Evolutionary conservation across 2,797 vertebrate species (phyloP).

Genomic region (Babyrousa celebensis): DNA sequence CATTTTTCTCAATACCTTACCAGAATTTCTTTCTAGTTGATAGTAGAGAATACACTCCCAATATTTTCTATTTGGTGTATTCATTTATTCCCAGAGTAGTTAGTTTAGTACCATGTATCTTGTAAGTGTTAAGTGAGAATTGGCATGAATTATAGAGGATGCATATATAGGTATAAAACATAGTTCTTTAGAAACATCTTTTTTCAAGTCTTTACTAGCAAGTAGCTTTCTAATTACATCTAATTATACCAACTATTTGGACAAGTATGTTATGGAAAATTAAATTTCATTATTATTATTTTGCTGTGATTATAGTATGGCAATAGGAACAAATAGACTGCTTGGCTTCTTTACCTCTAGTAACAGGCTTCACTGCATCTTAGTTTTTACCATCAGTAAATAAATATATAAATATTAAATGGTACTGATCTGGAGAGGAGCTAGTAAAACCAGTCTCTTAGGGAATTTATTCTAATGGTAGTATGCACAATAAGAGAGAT

Average conservation of each 20-base stretch:
- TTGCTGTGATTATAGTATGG: slow-evolving; percentile 23
- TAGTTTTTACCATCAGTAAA: slow-evolving; percentile 6
- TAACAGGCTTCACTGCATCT: background rate
- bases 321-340: background rate
- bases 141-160: slow-evolving; percentile 15
- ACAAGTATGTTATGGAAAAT: background rate
- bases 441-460: background rate
- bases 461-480: background rate
- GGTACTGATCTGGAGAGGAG: background rate
- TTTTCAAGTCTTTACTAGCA: background rate
- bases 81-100: background rate
- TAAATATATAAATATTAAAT: background rate
- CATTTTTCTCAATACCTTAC: background rate
- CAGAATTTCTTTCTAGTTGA: background rate
- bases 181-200: background rate
- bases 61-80: background rate
- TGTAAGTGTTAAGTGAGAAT: background rate
- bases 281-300: slow-evolving; percentile 63
- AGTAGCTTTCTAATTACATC: background rate
- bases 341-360: background rate
- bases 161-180: background rate
- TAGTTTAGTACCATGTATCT: background rate
- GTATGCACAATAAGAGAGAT: background rate
- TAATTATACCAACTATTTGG: background rate
- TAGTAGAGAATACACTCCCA: background rate